phyloP scores from a whole-genome alignment of 2,888 invertebrate genomes.

The Pterobdella sp. region DNA sequence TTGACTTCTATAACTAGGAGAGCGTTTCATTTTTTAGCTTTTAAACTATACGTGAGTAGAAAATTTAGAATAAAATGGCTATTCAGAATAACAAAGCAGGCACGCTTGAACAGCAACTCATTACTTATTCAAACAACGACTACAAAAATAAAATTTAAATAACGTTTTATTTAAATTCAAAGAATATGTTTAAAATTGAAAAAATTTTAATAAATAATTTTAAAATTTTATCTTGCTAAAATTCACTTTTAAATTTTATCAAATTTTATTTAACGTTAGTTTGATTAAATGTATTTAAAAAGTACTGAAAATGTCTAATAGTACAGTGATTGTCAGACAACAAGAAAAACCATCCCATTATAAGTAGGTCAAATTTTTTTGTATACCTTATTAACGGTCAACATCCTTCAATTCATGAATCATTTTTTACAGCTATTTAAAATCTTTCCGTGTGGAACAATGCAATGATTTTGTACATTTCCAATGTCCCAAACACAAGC shows the following conservation, averaged over 20 bases:
- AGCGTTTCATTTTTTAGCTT: neutral
- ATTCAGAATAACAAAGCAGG: neutral
- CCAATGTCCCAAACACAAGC: slow-evolving; percentile 99
- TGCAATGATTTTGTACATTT: slow-evolving; percentile 98
- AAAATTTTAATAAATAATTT: too few species aligned
- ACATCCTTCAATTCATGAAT: too few species aligned
- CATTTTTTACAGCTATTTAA: slow-evolving; percentile 85
- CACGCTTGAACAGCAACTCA: neutral
- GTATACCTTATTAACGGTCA: too few species aligned
- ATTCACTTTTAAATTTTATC: neutral
- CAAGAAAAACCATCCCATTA: too few species aligned
- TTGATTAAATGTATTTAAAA: neutral
- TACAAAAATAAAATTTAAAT: neutral
- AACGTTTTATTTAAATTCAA: neutral
- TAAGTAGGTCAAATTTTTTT: too few species aligned
- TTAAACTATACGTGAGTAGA: neutral
- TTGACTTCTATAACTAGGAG: neutral
- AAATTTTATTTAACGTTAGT: neutral
- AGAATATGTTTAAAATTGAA: too few species aligned
- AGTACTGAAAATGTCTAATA: neutral
- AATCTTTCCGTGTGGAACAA: slow-evolving; percentile 98
- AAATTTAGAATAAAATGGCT: neutral
- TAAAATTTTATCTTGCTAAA: too few species aligned
- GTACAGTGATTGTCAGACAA: too few species aligned
- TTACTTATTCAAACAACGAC: neutral